Percentiles rank a stretch among this genome's conserved stretches.
Conservation (phyloP, 1,140 invertebrate genomes). For the Trachymyrmex cornetzi region DNA sequence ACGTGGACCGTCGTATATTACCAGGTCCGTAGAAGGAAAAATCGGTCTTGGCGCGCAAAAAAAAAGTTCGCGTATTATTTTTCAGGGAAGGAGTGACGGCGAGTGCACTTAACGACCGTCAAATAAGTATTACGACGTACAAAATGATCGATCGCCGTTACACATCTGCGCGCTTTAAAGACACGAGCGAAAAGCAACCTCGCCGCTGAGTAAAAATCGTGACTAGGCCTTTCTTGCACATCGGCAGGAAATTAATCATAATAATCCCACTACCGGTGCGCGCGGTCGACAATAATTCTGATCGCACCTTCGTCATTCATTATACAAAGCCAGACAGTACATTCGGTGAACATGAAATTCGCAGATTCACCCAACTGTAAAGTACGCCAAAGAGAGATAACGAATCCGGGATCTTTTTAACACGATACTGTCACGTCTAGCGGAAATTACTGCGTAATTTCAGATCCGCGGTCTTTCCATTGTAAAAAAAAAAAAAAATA, state of each 20-base stretch:
- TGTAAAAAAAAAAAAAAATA: not conserved
- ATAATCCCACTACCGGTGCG: constrained; percentile 74
- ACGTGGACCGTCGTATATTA: not conserved
- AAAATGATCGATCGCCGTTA: constrained; percentile 76
- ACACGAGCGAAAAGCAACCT: constrained; percentile 72
- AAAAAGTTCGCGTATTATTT: constrained; percentile 33
- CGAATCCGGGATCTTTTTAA: constrained; percentile 11
- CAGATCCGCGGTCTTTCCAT: not conserved
- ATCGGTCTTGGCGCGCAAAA: not conserved
- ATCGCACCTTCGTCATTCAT: constrained; percentile 74
- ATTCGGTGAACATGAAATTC: constrained; percentile 68
- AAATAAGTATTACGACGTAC: constrained; percentile 70
- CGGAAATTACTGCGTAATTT: constrained; percentile 10
- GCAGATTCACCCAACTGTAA: constrained; percentile 66
- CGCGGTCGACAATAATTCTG: constrained; percentile 68
- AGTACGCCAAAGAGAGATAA: not conserved
- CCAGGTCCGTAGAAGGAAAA: not conserved
- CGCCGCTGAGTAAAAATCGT: constrained; percentile 83
- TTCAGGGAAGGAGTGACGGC: constrained; percentile 50
- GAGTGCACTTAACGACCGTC: constrained; percentile 62
- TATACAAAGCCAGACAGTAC: constrained; percentile 68
- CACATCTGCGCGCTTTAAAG: constrained; percentile 76
- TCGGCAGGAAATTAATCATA: constrained; percentile 86
- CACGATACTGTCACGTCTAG: not conserved
- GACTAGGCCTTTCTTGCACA: constrained; percentile 84